Evolutionary conservation across 2,113 vertebrate genomes (phyloP), one percentile per base, ranked within the genome.

Genomic region (Solea senegalensis): DNA sequence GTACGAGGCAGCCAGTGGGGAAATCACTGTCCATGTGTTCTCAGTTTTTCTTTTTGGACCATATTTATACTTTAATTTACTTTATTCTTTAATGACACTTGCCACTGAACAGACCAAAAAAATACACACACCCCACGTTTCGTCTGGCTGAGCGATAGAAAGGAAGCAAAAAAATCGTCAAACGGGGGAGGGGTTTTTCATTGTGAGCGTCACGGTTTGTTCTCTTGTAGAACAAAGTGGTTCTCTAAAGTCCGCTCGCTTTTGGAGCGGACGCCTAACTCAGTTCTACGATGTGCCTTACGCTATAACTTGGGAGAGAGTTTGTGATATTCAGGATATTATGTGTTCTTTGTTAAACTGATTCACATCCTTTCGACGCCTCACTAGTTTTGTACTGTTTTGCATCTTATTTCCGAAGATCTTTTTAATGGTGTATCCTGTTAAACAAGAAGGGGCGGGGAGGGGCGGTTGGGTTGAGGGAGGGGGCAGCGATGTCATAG

Each of bases 301-400:
- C 89, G 94, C 94, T 96, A 96, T 97, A 96, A 96, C 96, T 96
- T 96, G 95, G 96, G 94, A 96, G 96, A 97, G 95, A 96, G 96
- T 96, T 97, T 97, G 97, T 98, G 96, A 95, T 96, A 96, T 96
- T 99, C 97, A 98, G 97, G 98, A 98, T 96, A 21, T 92, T 96
- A 94, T 96, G 95, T 99, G 96, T 97, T 96, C 95, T 99, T 96
- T 98, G 97, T 98, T 96, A 95, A 21, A 96, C 95, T 96, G 96
- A 97, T 95, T 95, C 91, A 96, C 96, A 94, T 95, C 95, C 95
- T 97, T 96, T 96, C 95, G 95, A 97, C 96, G 96, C 96, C 96
- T 98, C 97, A 96, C 96, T 97, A 98, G 96, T 97, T 98, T 98
- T 98, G 96, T 98, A 98, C 95, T 96, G 95, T 98, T 96, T 97